Percentiles rank a stretch among this genome's conserved stretches.
phyloP scores from a whole-genome alignment of 2,888 invertebrate genomes.

The Acleris emargana region DNA sequence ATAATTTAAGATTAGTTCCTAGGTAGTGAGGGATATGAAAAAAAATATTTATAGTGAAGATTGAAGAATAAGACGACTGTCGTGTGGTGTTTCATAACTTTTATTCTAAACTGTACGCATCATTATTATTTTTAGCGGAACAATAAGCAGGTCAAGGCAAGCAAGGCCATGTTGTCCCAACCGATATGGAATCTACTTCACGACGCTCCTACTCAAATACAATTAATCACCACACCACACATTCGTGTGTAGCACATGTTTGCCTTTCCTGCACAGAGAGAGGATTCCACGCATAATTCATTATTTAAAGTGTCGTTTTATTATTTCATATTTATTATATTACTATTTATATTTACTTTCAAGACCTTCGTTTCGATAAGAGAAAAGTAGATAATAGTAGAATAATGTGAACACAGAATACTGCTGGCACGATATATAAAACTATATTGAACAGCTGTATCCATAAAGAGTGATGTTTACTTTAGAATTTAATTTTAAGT shows the following conservation, averaged over 20 bases:
- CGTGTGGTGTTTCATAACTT: neutral
- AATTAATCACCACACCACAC: constrained; percentile 21
- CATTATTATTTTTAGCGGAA: constrained; percentile 13
- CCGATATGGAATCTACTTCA: constrained; percentile 25
- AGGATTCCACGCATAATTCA: constrained; percentile 12
- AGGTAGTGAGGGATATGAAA: too few relatives aligned
- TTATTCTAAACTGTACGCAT: constrained; percentile 1
- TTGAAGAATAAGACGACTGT: neutral
- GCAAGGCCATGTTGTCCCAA: constrained; percentile 14
- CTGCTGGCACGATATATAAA: neutral
- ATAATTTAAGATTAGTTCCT: too few relatives aligned
- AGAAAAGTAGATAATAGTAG: neutral
- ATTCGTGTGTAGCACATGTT: constrained; percentile 15
- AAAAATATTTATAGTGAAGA: too few relatives aligned
- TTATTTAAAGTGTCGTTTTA: neutral
- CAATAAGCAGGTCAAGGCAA: constrained; percentile 32
- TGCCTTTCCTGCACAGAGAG: constrained; percentile 1
- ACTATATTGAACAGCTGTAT: constrained; percentile 8
- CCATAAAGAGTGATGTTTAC: constrained; percentile 9
- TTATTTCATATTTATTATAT: neutral
- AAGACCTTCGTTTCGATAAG: neutral
- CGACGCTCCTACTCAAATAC: constrained; percentile 27
- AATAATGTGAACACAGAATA: neutral
- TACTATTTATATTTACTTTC: neutral
- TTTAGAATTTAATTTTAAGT: constrained; percentile 8